A percentile compares a stretch with the other conserved stretches of the same genome.
Conservation (phyloP, 1,140 invertebrate genomes). For the Diachasmimorpha longicaudata region DNA sequence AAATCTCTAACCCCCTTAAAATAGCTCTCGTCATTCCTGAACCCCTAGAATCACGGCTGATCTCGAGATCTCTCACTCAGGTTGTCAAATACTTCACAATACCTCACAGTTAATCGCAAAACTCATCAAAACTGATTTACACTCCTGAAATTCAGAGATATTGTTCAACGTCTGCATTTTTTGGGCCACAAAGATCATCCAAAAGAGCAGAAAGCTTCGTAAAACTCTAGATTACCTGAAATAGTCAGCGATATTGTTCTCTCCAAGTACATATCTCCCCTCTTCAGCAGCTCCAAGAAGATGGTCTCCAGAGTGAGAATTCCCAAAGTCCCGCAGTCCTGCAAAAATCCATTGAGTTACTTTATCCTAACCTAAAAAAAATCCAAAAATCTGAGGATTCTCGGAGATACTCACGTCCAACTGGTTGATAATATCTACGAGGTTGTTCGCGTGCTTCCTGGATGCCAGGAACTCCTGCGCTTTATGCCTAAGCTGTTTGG, state of each 20-base stretch:
- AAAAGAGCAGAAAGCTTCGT: neutral
- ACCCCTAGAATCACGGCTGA: too few species aligned
- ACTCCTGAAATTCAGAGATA: too few species aligned
- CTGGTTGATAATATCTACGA: slow-evolving; percentile 69
- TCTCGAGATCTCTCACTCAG: too few species aligned
- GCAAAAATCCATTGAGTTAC: slow-evolving; percentile 16
- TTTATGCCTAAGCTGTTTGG: slow-evolving; percentile 67
- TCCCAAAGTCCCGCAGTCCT: slow-evolving; percentile 61
- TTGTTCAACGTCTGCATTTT: neutral
- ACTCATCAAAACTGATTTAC: too few species aligned
- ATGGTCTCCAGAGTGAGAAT: slow-evolving; percentile 72
- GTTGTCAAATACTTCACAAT: too few species aligned
- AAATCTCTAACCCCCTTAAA: too few species aligned
- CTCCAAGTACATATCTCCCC: slow-evolving; percentile 68
- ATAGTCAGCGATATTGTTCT: slow-evolving; percentile 46
- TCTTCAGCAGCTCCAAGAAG: slow-evolving; percentile 70
- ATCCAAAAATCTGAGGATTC: neutral
- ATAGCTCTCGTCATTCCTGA: too few species aligned
- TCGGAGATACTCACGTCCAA: slow-evolving; percentile 63
- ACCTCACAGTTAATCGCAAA: too few species aligned
- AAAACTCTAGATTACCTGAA: slow-evolving; percentile 41
- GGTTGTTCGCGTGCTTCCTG: slow-evolving; percentile 68
- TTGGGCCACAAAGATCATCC: neutral
- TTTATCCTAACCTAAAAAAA: neutral
- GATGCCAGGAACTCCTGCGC: slow-evolving; percentile 72